A percentile compares a stretch with the other conserved stretches of the same genome.
Conservation (phyloP, 2,113 vertebrate genomes). For the Labrus mixtus region DNA sequence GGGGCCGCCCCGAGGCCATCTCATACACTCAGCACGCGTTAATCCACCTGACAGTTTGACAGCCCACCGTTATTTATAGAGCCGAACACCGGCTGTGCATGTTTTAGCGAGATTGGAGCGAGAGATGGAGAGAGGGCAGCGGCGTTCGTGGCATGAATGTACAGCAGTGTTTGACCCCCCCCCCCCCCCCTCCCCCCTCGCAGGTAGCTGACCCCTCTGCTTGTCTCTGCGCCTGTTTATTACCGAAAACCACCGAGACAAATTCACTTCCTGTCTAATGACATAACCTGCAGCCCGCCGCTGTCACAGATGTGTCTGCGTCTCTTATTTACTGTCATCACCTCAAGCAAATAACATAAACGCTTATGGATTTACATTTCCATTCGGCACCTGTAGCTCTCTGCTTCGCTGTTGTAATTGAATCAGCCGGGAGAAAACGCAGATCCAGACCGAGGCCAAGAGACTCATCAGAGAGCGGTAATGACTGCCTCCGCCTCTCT, state of each 20-base stretch:
- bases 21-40: slow-evolving; percentile 31
- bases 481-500: slow-evolving; percentile 50
- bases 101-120: slow-evolving; percentile 25
- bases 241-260: slow-evolving; percentile 3
- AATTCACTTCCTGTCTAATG: slow-evolving; percentile 49
- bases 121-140: background rate
- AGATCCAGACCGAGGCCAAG: slow-evolving; percentile 46
- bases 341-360: slow-evolving; percentile 30
- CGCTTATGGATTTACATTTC: slow-evolving; percentile 39
- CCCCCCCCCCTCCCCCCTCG: too few relatives aligned
- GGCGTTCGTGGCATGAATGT: background rate
- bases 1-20: slow-evolving; percentile 43
- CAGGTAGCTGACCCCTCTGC: slow-evolving; percentile 57
- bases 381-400: slow-evolving; percentile 44
- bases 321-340: background rate
- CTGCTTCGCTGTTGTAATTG: slow-evolving; percentile 40
- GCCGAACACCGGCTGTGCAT: slow-evolving; percentile 30
- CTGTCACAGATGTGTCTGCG: slow-evolving; percentile 18
- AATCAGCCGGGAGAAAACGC: slow-evolving; percentile 39
- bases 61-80: slow-evolving; percentile 61
- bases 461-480: slow-evolving; percentile 50
- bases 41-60: slow-evolving; percentile 72
- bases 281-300: slow-evolving; percentile 17
- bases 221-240: slow-evolving; percentile 42
- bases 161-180: slow-evolving; percentile 48